Evolutionary conservation across 2,113 vertebrate species (phyloP), one percentile per base, ranked within the genome.

Genomic region (Pomatorhinus ruficollis): DNA sequence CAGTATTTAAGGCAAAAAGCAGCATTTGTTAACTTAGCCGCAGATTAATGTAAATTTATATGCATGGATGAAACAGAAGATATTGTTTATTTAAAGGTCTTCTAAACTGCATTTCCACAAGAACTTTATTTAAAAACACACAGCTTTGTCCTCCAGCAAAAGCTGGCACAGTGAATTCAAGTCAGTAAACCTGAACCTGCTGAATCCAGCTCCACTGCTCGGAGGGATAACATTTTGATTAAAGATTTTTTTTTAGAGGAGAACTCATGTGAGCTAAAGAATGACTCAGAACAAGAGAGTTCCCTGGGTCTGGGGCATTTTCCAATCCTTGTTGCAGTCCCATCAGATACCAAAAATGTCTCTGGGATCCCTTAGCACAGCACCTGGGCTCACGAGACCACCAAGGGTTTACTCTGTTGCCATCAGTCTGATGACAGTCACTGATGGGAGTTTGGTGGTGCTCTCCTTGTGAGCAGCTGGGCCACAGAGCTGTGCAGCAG

Each of bases 21-120:
- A 54, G 42, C 63, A 85, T 57, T 95, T 94, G 28, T 81, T 97
- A 89, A 85, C 71, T 84, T 93, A 86, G 77, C 40, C 82, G 80
- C 68, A 64, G 65, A 80, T 89, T 69, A 83, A 89, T 39, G 15
- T 30, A 87, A 89, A 75, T 54, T 64, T 40, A 74, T 39, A 72
- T 33, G 52, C 28, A 22, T 12, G 8, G n/a, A 47, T 47, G 5
- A 74, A 95, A 71, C 15, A 69, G 18, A 68, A 52, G 27, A 47
- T 69, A 45, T 69, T 90, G 27, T 75, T 93, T 91, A 68, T 78
- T 94, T 90, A 60, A 77, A 85, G 49, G 50, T 35, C 49, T 65
- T 71, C 76, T 68, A 52, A 87, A 63, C 45, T 71, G 44, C 33
- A 66, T 54, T 83, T 89, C 35, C 71, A 52, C 0, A 2, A 88